Percentiles rank a stretch among this genome's conserved stretches.
Evolutionary conservation across 2,888 invertebrate genomes (phyloP).

Genomic region (Stomorhina lunata): DNA sequence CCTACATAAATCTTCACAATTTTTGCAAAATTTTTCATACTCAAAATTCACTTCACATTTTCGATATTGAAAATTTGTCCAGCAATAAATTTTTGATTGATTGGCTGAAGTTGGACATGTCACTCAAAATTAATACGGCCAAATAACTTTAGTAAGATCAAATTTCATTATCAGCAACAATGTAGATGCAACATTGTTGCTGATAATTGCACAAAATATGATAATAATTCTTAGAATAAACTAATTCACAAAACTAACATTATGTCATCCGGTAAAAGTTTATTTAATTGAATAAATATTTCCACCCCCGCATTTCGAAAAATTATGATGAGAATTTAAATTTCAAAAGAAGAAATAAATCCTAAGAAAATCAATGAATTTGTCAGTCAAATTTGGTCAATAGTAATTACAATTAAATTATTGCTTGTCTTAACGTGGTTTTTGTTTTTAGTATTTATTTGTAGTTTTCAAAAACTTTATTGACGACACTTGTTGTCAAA

Average conservation of each 20-base stretch:
- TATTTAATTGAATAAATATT: not conserved
- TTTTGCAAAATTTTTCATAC: not conserved
- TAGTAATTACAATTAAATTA: not conserved
- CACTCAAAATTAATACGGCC: constrained; percentile 20
- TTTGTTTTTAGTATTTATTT: not conserved
- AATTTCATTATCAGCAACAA: constrained; percentile 3
- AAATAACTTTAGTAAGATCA: constrained; percentile 5
- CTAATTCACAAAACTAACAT: no score
- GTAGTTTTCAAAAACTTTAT: no score
- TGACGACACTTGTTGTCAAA: no score
- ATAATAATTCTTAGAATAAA: not conserved
- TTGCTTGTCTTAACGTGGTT: not conserved
- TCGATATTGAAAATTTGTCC: not conserved
- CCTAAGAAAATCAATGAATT: constrained; percentile 27
- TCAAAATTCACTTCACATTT: not conserved
- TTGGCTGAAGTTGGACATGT: constrained; percentile 11
- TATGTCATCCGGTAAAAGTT: not conserved
- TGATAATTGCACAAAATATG: not conserved
- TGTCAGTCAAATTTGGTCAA: constrained; percentile 36
- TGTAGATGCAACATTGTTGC: constrained; percentile 36
- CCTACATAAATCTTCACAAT: no score
- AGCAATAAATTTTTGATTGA: not conserved
- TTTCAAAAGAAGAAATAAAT: not conserved
- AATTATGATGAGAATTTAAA: not conserved
- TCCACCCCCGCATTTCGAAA: constrained; percentile 1